These are phyloP conservation scores for Andrena flavipes DNA, from an alignment of 2,888 invertebrate species.

Conservation along the genomic window DNA sequence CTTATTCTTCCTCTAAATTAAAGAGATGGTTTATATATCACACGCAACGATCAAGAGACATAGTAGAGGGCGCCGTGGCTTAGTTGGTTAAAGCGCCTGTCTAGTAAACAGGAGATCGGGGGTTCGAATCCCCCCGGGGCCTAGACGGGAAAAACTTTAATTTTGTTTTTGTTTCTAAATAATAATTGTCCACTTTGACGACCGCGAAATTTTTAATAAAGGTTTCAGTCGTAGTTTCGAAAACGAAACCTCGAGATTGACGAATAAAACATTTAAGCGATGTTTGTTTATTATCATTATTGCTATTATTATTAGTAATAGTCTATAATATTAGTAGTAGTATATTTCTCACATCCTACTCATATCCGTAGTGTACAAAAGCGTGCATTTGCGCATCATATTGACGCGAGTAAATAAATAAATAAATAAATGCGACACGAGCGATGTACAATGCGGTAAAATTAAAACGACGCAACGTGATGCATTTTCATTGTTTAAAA, in stretches of 20 bases:
- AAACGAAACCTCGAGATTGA: not conserved
- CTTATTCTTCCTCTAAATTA: too few relatives aligned
- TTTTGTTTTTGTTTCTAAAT: slow-evolving; percentile 7
- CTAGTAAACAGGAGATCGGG: slow-evolving; percentile 90
- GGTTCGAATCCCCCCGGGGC: slow-evolving; percentile 89
- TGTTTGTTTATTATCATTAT: slow-evolving; percentile 1
- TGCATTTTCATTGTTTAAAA: slow-evolving; percentile 64
- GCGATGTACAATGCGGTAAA: slow-evolving; percentile 4
- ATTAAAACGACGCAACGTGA: not conserved
- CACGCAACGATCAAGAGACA: slow-evolving; percentile 85
- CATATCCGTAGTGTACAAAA: slow-evolving; percentile 1
- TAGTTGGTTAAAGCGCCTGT: slow-evolving; percentile 92
- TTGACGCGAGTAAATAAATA: slow-evolving; percentile 53
- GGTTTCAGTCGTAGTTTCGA: not conserved
- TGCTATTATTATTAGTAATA: not conserved
- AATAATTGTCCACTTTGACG: not conserved
- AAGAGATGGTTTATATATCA: slow-evolving; percentile 87
- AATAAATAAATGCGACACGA: slow-evolving; percentile 51
- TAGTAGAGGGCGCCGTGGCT: slow-evolving; percentile 91
- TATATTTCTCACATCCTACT: slow-evolving; percentile 11
- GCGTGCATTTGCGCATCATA: not conserved
- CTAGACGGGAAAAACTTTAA: slow-evolving; percentile 73
- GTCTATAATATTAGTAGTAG: not conserved
- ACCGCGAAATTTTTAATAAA: not conserved
- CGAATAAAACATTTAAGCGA: not conserved